Evolutionary conservation across 2,797 vertebrate genomes (phyloP), one percentile per base, ranked within the genome.

Genomic region (Neosilurus mollespiculum): DNA sequence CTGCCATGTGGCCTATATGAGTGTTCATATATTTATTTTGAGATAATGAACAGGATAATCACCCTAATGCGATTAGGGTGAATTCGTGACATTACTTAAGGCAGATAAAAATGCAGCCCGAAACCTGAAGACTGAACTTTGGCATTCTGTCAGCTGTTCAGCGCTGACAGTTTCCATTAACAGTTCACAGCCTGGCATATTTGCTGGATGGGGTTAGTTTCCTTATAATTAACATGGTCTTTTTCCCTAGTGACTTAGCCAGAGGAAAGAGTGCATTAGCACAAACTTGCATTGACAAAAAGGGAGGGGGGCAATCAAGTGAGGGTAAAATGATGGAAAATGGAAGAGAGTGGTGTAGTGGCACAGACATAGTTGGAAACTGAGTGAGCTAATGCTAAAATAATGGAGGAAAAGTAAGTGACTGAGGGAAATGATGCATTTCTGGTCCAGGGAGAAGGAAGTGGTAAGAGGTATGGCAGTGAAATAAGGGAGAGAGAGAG

Each of bases 221-320:
- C 67, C 76, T 49, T 85, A 69, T 84, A 85, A 87, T 89, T 88
- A 89, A 81, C 84, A 56, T 37, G 10, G 59, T 43, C 64, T 83
- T 34, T 84, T 82, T 64, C 78, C 81, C 62, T 67, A 16, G 67
- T 20, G 30, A 62, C n/a, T 75, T 34, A 58, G 51, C 67, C 79
- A 49, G 51, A 81, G 77, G 62, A 84, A 76, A 82, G 61, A 78
- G 64, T 78, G 84, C 86, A 83, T 87, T 88, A 81, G 83, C 22
- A n/a, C n/a, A 64, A 43, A 77, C 37, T 15, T 78, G 18, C 72
- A 64, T 37, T 22, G 59, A 43, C 43, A 30, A 76, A 82, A 49
- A n/a, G 67, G 18, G 30, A 20, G 7, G 30, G 6, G 49, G 6
- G 54, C 65, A 43, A 65, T 83, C 54, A 37, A 78, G 61, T 30